Percentiles rank a stretch among this genome's conserved stretches.
These are phyloP conservation scores for Kryptolebias ocellatus DNA, from an alignment of 2,797 vertebrate genomes.

Conservation along the genomic window DNA sequence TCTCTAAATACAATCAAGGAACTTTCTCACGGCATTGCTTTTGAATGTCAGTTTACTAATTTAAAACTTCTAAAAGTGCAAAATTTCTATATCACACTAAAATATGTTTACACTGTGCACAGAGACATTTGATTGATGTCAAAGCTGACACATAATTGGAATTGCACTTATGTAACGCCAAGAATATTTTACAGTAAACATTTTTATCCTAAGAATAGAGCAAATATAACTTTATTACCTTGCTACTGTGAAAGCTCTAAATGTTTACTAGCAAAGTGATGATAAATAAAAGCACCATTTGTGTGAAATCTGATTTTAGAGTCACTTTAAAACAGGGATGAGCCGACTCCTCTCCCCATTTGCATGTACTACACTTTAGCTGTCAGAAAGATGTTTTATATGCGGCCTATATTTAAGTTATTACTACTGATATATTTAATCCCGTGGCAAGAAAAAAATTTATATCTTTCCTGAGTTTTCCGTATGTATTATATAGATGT, in stretches of 20 bases:
- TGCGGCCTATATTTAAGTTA: conserved; percentile 93
- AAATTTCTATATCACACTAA: background rate
- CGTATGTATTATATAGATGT: conserved; percentile 97
- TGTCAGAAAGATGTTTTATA: conserved; percentile 88
- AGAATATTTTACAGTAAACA: conserved; percentile 35
- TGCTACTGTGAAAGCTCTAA: conserved; percentile 68
- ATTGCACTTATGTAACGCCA: conserved; percentile 52
- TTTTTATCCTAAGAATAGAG: conserved; percentile 44
- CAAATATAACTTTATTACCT: conserved; percentile 61
- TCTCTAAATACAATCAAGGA: too few relatives aligned
- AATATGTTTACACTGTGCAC: background rate
- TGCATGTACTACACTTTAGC: conserved; percentile 77
- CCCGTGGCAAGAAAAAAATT: conserved; percentile 90
- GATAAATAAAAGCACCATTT: conserved; percentile 78
- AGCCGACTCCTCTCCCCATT: conserved; percentile 62
- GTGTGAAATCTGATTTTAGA: conserved; percentile 75
- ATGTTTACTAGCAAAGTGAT: conserved; percentile 68
- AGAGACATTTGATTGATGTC: conserved; percentile 22
- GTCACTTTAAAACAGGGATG: conserved; percentile 57
- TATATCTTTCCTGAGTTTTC: conserved; percentile 91
- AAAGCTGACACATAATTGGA: conserved; percentile 22
- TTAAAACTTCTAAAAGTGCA: background rate
- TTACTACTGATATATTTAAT: conserved; percentile 99
- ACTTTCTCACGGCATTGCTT: too few relatives aligned
- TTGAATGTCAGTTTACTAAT: too few relatives aligned